These are phyloP conservation scores for Papilio gigon DNA, from an alignment of 2,888 invertebrate genomes.

Conservation along the genomic window DNA sequence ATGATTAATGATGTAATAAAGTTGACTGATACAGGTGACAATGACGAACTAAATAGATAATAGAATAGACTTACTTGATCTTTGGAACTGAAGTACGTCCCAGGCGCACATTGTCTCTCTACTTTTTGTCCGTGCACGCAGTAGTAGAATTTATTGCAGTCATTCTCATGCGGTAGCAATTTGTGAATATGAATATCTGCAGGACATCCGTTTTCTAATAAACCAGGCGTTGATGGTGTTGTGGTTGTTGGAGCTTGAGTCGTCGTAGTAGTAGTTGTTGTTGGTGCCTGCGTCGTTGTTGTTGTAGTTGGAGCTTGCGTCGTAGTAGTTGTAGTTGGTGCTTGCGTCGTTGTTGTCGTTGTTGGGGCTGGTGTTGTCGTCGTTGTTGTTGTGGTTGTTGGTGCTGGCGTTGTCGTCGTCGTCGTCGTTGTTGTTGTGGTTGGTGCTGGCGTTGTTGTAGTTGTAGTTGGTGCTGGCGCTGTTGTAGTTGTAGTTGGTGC, in stretches of 20 bases:
- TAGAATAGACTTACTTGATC: not conserved
- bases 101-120: constrained; percentile 47
- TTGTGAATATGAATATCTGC: constrained; percentile 49
- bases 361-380: not conserved
- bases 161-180: constrained; percentile 53
- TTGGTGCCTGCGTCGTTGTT: constrained; percentile 29
- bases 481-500: constrained; percentile 27
- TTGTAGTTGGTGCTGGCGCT: constrained; percentile 27
- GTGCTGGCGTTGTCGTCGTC: constrained; percentile 25
- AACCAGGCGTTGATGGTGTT: constrained; percentile 33
- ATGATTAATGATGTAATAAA: too few relatives aligned
- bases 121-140: constrained; percentile 54
- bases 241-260: constrained; percentile 8
- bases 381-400: constrained; percentile 36
- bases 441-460: constrained; percentile 41
- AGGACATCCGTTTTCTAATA: constrained; percentile 50
- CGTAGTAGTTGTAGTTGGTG: constrained; percentile 16
- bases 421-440: not conserved
- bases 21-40: too few relatives aligned
- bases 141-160: constrained; percentile 56
- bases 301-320: constrained; percentile 43
- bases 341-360: not conserved
- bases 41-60: too few relatives aligned
- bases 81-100: constrained; percentile 49
- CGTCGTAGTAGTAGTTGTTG: constrained; percentile 30